Evolutionary conservation across 2,797 vertebrate species (phyloP).

Genomic region (Pipistrellus kuhlii): DNA sequence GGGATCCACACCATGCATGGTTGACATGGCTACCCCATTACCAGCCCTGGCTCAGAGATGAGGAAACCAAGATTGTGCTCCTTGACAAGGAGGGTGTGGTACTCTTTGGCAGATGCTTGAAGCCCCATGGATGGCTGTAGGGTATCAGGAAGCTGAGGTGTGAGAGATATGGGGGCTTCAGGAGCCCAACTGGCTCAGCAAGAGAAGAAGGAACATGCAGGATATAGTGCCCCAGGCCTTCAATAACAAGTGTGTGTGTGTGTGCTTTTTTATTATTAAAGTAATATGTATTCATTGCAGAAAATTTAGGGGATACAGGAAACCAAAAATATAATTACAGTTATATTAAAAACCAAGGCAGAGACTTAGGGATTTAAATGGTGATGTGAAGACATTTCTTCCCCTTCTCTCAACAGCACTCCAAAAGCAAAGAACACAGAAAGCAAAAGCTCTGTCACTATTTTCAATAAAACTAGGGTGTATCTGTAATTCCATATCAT

Average conservation of each 20-base stretch:
- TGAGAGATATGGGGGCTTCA: background rate
- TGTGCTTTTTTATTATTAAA: background rate
- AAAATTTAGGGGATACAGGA: conserved; percentile 23
- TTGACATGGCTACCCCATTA: background rate
- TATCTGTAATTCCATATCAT: conserved; percentile 35
- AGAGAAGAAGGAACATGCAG: background rate
- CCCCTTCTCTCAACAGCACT: background rate
- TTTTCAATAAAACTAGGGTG: conserved; percentile 62
- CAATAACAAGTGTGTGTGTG: background rate
- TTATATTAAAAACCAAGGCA: conserved; percentile 55
- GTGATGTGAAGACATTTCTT: background rate
- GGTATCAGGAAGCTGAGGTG: background rate
- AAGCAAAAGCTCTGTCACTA: conserved; percentile 20
- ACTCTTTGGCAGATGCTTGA: background rate
- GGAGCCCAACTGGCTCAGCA: background rate
- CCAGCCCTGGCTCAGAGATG: background rate
- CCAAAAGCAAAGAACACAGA: conserved; percentile 42
- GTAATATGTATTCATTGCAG: background rate
- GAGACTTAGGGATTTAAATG: conserved; percentile 47
- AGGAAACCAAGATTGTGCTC: background rate
- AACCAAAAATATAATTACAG: conserved; percentile 28
- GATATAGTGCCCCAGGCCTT: background rate
- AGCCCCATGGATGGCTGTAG: background rate
- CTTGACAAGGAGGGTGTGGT: background rate
- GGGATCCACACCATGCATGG: background rate